Conservation (phyloP, 30 jellyfish, hydroid and myxozoan genomes). For the Sanderia malayensis region DNA sequence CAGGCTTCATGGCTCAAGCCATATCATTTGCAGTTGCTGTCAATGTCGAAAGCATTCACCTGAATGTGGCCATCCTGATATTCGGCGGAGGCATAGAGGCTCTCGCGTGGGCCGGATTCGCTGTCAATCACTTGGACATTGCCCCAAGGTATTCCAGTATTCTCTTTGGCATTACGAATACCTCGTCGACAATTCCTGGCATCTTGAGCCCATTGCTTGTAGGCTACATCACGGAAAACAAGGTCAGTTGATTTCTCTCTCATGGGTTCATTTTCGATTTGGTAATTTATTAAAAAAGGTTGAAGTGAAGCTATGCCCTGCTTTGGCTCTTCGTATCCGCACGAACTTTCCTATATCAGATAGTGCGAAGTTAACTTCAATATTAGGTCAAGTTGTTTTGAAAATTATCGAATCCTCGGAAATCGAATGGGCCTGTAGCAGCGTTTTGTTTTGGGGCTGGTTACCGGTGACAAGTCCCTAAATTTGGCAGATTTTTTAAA, state of each 20-base stretch:
- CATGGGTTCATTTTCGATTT: no score
- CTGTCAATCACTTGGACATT: conserved; percentile 92
- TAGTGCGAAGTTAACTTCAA: no score
- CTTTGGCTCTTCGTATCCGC: no score
- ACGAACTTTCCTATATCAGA: no score
- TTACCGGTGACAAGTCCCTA: no score
- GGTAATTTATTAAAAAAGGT: no score
- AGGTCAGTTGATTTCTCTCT: conserved; percentile 34
- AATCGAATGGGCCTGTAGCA: no score
- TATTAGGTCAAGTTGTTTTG: no score
- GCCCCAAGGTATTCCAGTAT: conserved; percentile 93
- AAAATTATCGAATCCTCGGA: no score
- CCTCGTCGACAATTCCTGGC: conserved; percentile 92
- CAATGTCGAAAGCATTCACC: conserved; percentile 40
- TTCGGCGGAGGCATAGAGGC: conserved; percentile 90
- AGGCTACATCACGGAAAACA: conserved; percentile 65
- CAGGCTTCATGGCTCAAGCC: conserved; percentile 77
- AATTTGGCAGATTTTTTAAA: no score
- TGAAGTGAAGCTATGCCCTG: no score
- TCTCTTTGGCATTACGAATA: conserved; percentile 84
- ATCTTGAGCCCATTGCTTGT: conserved; percentile 80
- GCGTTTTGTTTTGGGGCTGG: no score
- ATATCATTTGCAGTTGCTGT: conserved; percentile 63
- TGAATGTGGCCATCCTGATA: conserved; percentile 60
- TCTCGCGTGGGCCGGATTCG: conserved; percentile 97